Percentiles rank a stretch among this genome's conserved stretches.
These are phyloP conservation scores for Crax fasciolata DNA, from an alignment of 2,797 vertebrate genomes.

Conservation along the genomic window DNA sequence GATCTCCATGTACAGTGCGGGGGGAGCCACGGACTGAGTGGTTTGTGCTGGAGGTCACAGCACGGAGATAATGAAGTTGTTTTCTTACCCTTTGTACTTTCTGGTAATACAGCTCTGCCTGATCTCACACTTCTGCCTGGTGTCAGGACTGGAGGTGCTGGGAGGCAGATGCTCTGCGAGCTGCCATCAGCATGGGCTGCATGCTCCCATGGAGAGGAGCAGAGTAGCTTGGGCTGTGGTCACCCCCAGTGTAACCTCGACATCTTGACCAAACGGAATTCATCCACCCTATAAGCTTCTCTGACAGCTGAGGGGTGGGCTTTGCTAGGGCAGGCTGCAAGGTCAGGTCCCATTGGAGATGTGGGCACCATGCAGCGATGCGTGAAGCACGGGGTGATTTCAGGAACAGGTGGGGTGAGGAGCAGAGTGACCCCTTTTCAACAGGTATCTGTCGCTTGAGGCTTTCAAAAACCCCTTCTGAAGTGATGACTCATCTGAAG, in stretches of 20 bases:
- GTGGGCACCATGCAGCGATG: not conserved
- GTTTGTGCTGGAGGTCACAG: conserved; percentile 16
- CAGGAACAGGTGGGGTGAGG: not conserved
- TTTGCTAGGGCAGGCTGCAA: not conserved
- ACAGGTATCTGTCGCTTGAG: not conserved
- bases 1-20: not conserved
- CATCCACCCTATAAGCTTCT: not conserved
- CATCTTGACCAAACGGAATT: not conserved
- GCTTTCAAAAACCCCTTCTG: not conserved
- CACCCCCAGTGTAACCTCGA: not conserved
- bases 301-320: fast-evolving
- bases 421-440: not conserved
- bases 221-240: not conserved
- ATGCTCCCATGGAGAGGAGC: not conserved
- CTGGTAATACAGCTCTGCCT: fast-evolving
- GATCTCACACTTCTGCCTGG: not conserved
- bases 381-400: not conserved
- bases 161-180: not conserved
- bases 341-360: not conserved
- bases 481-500: no score
- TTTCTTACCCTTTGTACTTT: not conserved
- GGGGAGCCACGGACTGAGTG: not conserved
- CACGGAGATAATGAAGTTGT: not conserved
- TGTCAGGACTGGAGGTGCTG: not conserved
- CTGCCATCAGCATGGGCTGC: fast-evolving